Evolutionary conservation across 2,888 invertebrate species (phyloP).

Genomic region (Pristionchus maxplancki): DNA sequence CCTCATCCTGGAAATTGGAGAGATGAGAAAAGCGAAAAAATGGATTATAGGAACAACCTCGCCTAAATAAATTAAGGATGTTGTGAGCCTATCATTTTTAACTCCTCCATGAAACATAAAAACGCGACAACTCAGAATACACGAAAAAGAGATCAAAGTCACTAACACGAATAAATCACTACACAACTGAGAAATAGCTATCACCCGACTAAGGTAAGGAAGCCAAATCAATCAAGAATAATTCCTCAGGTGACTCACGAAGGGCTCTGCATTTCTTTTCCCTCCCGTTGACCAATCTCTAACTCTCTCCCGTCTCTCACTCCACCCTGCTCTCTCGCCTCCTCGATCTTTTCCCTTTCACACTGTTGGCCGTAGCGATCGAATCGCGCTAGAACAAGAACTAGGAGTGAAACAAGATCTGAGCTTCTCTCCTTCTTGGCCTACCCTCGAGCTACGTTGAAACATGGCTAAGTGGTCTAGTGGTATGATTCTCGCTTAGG

Average conservation of each 20-base stretch:
- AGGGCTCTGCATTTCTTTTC: not conserved
- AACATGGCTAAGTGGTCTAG: conserved; percentile 56
- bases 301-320: not conserved
- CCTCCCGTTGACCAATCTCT: not conserved
- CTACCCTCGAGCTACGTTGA: conserved; percentile 14
- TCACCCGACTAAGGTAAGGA: not conserved
- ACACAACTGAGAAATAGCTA: too few relatives aligned
- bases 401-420: conserved; percentile 28
- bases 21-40: too few relatives aligned
- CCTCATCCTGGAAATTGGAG: conserved; percentile 20
- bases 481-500: conserved; percentile 75
- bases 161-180: too few relatives aligned
- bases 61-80: too few relatives aligned
- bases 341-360: conserved; percentile 25
- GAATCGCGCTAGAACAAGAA: not conserved
- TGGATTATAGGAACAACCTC: too few relatives aligned
- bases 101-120: too few relatives aligned
- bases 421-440: conserved; percentile 44
- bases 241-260: not conserved
- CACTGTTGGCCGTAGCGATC: not conserved
- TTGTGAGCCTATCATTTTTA: too few relatives aligned
- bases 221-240: not conserved
- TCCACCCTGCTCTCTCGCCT: not conserved
- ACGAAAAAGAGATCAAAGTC: too few relatives aligned
- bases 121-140: too few relatives aligned